Evolutionary conservation across 2,888 invertebrate species (phyloP).

Genomic region (Hoplodrina blanda): DNA sequence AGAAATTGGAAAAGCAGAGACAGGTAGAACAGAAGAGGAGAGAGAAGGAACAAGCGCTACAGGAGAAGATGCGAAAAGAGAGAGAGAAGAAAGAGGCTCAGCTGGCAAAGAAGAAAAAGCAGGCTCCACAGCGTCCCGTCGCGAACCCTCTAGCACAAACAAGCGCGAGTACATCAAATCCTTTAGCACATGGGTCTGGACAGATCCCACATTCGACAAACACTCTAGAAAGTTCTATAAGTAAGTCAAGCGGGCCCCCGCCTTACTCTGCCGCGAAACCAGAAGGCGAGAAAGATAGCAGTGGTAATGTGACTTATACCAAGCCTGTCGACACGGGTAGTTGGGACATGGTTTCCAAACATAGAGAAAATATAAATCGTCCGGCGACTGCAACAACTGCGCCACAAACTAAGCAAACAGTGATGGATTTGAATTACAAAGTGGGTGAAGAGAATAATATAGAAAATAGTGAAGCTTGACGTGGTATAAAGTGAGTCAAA

Average conservation of each 20-base stretch:
- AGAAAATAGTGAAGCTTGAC: constrained; percentile 77
- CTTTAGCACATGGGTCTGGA: constrained; percentile 40
- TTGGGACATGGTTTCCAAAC: constrained; percentile 90
- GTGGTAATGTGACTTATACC: constrained; percentile 78
- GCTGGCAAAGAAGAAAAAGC: constrained; percentile 40
- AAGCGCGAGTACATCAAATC: constrained; percentile 40
- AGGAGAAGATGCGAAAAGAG: constrained; percentile 70
- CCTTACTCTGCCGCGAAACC: constrained; percentile 72
- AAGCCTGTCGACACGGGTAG: constrained; percentile 79
- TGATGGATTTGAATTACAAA: constrained; percentile 81
- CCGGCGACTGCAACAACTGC: constrained; percentile 61
- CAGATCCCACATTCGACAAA: constrained; percentile 72
- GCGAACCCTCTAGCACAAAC: constrained; percentile 52
- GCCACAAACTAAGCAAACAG: constrained; percentile 68
- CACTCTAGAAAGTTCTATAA: constrained; percentile 85
- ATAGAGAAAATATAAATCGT: constrained; percentile 83
- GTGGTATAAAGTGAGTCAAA: background rate
- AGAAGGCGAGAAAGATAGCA: constrained; percentile 65
- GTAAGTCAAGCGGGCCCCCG: constrained; percentile 82
- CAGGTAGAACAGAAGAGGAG: constrained; percentile 74
- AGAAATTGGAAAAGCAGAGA: constrained; percentile 77
- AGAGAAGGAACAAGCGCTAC: constrained; percentile 72
- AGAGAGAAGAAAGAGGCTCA: constrained; percentile 60
- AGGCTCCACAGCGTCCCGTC: constrained; percentile 54
- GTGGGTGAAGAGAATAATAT: constrained; percentile 43